Conservation (phyloP, 2,113 vertebrate species). For the Oryzias celebensis region DNA sequence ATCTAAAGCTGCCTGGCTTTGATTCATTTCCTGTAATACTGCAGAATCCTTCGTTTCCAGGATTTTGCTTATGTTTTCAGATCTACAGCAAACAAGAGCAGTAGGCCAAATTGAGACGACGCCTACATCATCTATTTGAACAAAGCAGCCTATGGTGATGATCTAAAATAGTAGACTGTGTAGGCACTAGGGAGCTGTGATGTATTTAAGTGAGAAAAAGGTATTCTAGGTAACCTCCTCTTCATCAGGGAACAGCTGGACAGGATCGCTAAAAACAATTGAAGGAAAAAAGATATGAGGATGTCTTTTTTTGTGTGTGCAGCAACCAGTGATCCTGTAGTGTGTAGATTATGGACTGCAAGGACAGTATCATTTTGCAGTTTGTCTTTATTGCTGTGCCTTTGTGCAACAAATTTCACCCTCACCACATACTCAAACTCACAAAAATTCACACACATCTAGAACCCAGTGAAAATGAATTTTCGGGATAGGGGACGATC, state of each 20-base stretch:
- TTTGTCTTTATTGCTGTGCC: too few species aligned
- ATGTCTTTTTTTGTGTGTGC: background rate
- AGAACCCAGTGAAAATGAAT: too few species aligned
- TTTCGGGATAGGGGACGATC: too few species aligned
- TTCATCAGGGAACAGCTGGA: background rate
- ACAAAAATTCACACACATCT: too few species aligned
- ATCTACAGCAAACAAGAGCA: conserved; percentile 22
- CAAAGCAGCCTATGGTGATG: conserved; percentile 16
- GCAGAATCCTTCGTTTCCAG: conserved; percentile 39
- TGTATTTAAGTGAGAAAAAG: background rate
- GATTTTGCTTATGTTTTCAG: conserved; percentile 25
- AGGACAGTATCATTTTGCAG: too few species aligned
- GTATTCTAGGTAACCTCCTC: conserved; percentile 5
- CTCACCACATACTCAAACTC: too few species aligned
- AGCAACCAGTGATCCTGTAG: background rate
- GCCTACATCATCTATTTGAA: conserved; percentile 16
- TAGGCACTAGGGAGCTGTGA: conserved; percentile 6
- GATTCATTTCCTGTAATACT: conserved; percentile 57
- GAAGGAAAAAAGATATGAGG: background rate
- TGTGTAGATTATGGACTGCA: too few species aligned
- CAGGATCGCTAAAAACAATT: background rate
- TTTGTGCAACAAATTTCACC: too few species aligned
- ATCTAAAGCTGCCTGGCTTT: conserved; percentile 61
- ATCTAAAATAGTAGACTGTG: conserved; percentile 17
- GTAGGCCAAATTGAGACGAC: conserved; percentile 8